Percentiles rank a stretch among this genome's conserved stretches.
These are phyloP conservation scores for Coregonus sp. DNA, from an alignment of 2,797 vertebrate species.

Conservation along the genomic window DNA sequence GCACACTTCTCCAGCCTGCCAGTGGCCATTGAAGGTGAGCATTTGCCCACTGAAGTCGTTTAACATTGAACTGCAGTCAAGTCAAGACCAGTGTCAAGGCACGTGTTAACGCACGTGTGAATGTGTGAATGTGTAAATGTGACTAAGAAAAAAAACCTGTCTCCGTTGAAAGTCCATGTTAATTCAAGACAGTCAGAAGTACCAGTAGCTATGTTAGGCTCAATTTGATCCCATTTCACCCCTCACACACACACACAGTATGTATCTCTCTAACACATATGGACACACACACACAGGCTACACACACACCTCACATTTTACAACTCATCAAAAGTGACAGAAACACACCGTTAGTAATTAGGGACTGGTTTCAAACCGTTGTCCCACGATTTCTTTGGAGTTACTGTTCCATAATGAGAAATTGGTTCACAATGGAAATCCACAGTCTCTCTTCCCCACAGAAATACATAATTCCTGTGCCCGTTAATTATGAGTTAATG, in stretches of 20 bases:
- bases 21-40: too few species aligned
- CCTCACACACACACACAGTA: neutral
- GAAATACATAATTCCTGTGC: conserved; percentile 55
- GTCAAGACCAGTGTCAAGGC: too few species aligned
- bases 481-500: conserved; percentile 74
- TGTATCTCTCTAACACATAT: conserved; percentile 5
- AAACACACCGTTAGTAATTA: conserved; percentile 49
- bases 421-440: conserved; percentile 39
- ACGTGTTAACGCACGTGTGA: too few species aligned
- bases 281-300: conserved; percentile 4
- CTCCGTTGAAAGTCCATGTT: too few species aligned
- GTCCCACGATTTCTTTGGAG: conserved; percentile 41
- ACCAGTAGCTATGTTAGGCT: too few species aligned
- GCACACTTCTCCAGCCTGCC: too few species aligned
- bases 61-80: too few species aligned
- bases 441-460: conserved; percentile 27
- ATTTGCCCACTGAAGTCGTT: too few species aligned
- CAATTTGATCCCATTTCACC: neutral
- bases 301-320: neutral
- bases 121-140: too few species aligned
- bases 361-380: conserved; percentile 38
- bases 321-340: conserved; percentile 38
- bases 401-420: conserved; percentile 50
- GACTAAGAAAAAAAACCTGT: too few species aligned
- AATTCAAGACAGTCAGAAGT: too few species aligned